Evolutionary conservation across 2,888 invertebrate genomes (phyloP).

Genomic region (Pelosia muscerda): DNA sequence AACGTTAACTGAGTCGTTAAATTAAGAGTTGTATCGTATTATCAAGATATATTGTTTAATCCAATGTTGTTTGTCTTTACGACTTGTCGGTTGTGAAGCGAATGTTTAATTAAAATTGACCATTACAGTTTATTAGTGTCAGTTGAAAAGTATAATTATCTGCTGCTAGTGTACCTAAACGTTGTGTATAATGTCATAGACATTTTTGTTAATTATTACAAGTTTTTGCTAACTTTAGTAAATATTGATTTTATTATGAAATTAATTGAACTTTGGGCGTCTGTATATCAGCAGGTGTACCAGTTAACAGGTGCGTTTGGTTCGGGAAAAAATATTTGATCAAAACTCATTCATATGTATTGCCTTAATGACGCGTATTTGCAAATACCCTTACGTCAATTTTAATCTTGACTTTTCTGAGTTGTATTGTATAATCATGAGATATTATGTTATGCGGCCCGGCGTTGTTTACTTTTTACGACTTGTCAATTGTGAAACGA

Average conservation of each 20-base stretch:
- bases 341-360: neutral
- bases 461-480: constrained; percentile 30
- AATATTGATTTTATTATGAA: neutral
- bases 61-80: neutral
- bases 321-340: neutral
- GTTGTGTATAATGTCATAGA: neutral
- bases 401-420: constrained; percentile 10
- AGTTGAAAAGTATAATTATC: neutral
- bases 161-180: neutral
- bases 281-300: neutral
- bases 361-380: neutral
- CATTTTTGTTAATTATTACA: no score
- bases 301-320: neutral
- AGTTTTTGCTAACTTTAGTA: neutral
- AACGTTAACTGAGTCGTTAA: neutral
- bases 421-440: constrained; percentile 18
- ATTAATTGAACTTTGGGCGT: neutral
- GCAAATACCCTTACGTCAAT: neutral
- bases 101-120: neutral
- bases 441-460: constrained; percentile 9
- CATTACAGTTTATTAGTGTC: neutral
- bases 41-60: neutral
- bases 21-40: neutral
- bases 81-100: neutral
- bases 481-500: constrained; percentile 34